A percentile compares a stretch with the other conserved stretches of the same genome.
phyloP scores from a whole-genome alignment of 2,113 vertebrate genomes.

The Cottus gobio region DNA sequence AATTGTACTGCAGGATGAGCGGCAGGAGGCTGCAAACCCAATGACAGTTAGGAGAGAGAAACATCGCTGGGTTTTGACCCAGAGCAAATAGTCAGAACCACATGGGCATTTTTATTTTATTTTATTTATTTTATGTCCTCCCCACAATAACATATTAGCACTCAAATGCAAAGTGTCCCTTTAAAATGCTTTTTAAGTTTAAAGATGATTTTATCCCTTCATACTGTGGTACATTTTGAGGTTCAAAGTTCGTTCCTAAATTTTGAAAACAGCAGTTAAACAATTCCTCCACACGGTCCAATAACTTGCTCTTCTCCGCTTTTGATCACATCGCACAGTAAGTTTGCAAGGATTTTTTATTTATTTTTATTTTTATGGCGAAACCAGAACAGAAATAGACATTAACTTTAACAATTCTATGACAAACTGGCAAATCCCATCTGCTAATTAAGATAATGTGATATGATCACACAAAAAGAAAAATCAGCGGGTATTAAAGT shows the following conservation, averaged over 20 bases:
- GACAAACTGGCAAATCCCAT: neutral
- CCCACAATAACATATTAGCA: neutral
- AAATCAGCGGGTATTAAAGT: neutral
- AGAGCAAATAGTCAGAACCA: neutral
- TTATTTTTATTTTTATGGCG: neutral
- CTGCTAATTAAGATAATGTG: neutral
- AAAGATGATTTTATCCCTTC: neutral
- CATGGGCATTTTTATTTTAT: neutral
- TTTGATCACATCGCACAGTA: neutral
- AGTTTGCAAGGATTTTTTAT: neutral
- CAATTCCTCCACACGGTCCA: neutral
- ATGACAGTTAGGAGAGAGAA: neutral
- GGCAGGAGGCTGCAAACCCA: slow-evolving; percentile 28
- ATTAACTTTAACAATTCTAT: neutral
- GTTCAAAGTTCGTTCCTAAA: neutral
- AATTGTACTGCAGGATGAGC: slow-evolving; percentile 4
- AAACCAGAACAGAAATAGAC: neutral
- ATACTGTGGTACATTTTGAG: neutral
- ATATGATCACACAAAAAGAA: neutral
- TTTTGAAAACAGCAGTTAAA: neutral
- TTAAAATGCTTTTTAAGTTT: neutral
- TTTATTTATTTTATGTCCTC: neutral
- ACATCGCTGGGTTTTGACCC: slow-evolving; percentile 11
- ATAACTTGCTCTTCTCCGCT: neutral
- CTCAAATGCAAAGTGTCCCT: neutral